Evolutionary conservation across 2,113 vertebrate genomes (phyloP), one percentile per base, ranked within the genome.

Genomic region (Laticauda colubrina): DNA sequence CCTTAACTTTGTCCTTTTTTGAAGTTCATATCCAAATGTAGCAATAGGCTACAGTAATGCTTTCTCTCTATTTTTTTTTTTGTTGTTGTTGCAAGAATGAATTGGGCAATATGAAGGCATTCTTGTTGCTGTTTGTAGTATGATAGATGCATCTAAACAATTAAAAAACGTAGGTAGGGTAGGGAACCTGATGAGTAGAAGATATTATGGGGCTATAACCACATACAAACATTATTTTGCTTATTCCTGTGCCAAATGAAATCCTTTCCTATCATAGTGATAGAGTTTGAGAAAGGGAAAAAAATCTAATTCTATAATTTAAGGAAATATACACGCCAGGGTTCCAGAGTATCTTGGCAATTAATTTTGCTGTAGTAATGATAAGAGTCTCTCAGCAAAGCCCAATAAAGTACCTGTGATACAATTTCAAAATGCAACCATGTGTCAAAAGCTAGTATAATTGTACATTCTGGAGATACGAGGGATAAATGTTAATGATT

Each of bases 11-110:
- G n/a, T 81, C 15, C 18, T 20, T 81, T 75, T 81, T 81, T 39
- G 34, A 81, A 81, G 15, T 39, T 20, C 69, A 39, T 81, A 81
- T 81, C n/a, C 69, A 69, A 69, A 69, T n/a, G 29, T n/a, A 81
- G n/a, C 34, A 81, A 20, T 39, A 39, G n/a, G 15, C 15, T 81
- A 39, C 15, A 20, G 18, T 3, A 81, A 81, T 20, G n/a, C 26
- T 29, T 26, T 1, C 14, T 34, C 1, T 34, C 5, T 57, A 5
- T 57, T 2, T 55, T 57, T 20, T 55, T 0, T n/a, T 0, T n/a
- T 12, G 14, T 15, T 75, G 15, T 34, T 18, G 34, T 34, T 14
- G 64, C 15, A 81, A 81, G 69, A 39, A 81, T 81, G 69, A 34
- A 81, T 81, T 34, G 69, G 34, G 34, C 69, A 81, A 81, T 81